phyloP scores from a whole-genome alignment of 2,113 vertebrate genomes.

The Myocastor coypus region DNA sequence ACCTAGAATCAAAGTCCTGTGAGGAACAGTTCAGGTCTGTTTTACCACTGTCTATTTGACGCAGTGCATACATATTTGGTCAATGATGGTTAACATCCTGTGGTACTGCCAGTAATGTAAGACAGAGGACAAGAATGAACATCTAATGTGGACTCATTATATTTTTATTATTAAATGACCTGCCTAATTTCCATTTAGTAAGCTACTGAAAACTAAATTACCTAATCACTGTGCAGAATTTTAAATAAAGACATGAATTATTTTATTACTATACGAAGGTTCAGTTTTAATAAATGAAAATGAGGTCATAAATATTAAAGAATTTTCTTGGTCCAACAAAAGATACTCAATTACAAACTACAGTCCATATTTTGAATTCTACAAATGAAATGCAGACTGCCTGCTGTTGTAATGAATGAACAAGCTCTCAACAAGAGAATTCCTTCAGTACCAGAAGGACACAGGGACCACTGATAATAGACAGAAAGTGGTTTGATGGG shows the following conservation, averaged over 20 bases:
- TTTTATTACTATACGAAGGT: neutral
- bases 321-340: neutral
- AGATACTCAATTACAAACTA: neutral
- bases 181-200: slow-evolving; percentile 31
- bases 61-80: neutral
- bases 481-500: slow-evolving; percentile 18
- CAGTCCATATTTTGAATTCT: slow-evolving; percentile 47
- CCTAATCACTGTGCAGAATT: neutral
- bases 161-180: slow-evolving; percentile 44
- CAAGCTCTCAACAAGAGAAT: slow-evolving; percentile 43
- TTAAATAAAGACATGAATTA: slow-evolving; percentile 12
- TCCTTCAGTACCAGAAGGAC: slow-evolving; percentile 16
- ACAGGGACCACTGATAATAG: slow-evolving; percentile 47
- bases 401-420: neutral
- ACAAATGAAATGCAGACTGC: slow-evolving; percentile 33
- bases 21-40: neutral
- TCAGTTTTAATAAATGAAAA: slow-evolving; percentile 22
- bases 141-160: slow-evolving; percentile 37
- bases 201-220: neutral
- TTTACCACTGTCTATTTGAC: neutral
- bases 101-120: neutral
- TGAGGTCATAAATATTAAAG: neutral
- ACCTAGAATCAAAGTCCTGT: neutral
- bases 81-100: neutral
- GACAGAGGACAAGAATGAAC: slow-evolving; percentile 43